These are phyloP conservation scores for Drosophila bocki DNA, from an alignment of 1,140 invertebrate species.

Conservation along the genomic window DNA sequence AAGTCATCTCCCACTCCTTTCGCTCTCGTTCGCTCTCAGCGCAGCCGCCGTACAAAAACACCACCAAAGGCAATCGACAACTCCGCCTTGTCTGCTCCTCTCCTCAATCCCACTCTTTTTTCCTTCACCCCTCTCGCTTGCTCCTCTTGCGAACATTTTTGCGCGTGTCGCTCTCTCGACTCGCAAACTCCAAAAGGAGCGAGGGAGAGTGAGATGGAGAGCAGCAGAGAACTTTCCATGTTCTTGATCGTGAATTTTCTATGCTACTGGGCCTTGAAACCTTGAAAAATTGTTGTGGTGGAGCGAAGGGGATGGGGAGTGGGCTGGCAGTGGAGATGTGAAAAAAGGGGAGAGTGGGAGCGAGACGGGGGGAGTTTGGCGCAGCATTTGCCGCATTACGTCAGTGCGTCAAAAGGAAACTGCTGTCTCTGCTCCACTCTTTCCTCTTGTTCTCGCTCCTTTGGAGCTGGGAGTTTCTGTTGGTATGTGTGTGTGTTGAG, in stretches of 20 bases:
- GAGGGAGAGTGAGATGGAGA: slow-evolving; percentile 8
- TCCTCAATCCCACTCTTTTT: slow-evolving; percentile 1
- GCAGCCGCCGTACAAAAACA: slow-evolving; percentile 61
- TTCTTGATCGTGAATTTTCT: slow-evolving; percentile 85
- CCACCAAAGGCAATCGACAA: slow-evolving; percentile 62
- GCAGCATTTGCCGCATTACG: slow-evolving; percentile 78
- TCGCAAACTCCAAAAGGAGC: slow-evolving; percentile 16
- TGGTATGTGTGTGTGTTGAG: slow-evolving; percentile 1
- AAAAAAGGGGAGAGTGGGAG: not conserved
- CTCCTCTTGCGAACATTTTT: slow-evolving; percentile 31
- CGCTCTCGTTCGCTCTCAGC: slow-evolving; percentile 47
- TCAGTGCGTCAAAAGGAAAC: slow-evolving; percentile 77
- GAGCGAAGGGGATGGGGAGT: slow-evolving; percentile 2
- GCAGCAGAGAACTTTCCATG: slow-evolving; percentile 75
- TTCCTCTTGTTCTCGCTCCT: slow-evolving; percentile 6
- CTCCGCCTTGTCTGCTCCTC: slow-evolving; percentile 54
- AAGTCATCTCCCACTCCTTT: slow-evolving; percentile 23
- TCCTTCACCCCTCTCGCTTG: not conserved
- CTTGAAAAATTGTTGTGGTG: slow-evolving; percentile 68
- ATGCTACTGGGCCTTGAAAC: slow-evolving; percentile 84
- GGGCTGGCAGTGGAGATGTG: not conserved
- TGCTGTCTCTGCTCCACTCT: slow-evolving; percentile 51
- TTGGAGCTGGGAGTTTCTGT: slow-evolving; percentile 27
- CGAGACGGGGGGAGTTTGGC: slow-evolving; percentile 44
- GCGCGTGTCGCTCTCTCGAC: slow-evolving; percentile 77